A percentile compares a stretch with the other conserved stretches of the same genome.
These are phyloP conservation scores for Eretmocerus hayati DNA, from an alignment of 2,888 invertebrate species.

Conservation along the genomic window DNA sequence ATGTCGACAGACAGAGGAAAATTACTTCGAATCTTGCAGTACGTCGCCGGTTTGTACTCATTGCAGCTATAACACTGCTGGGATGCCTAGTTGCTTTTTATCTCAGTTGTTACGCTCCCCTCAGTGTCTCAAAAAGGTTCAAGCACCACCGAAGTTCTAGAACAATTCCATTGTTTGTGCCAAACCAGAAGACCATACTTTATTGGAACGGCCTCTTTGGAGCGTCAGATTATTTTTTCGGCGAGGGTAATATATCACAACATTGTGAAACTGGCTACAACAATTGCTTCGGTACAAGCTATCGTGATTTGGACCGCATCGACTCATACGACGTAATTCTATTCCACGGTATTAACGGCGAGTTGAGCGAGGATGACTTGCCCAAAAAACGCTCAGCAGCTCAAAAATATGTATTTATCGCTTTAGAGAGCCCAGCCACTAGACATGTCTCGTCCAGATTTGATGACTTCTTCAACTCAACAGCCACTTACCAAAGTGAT, in stretches of 20 bases:
- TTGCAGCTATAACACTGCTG: too few species aligned
- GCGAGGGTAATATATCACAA: conserved; percentile 26
- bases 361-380: conserved; percentile 36
- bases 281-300: conserved; percentile 48
- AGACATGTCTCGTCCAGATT: conserved; percentile 24
- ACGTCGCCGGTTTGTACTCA: too few species aligned
- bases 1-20: too few species aligned
- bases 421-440: conserved; percentile 47
- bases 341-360: conserved; percentile 47
- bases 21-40: too few species aligned
- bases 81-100: too few species aligned
- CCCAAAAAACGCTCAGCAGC: conserved; percentile 40
- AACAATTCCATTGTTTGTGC: too few species aligned
- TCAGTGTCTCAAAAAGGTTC: too few species aligned
- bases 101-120: too few species aligned
- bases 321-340: conserved; percentile 51
- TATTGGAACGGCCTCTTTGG: conserved; percentile 41
- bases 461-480: conserved; percentile 51
- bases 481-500: conserved; percentile 53
- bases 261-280: conserved; percentile 37
- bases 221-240: conserved; percentile 30
- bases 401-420: conserved; percentile 51
- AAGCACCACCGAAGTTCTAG: too few species aligned
- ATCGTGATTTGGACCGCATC: conserved; percentile 37
- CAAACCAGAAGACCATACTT: conserved; percentile 33